Evolutionary conservation across 2,888 invertebrate species (phyloP), one percentile per base, ranked within the genome.

Genomic region (Drosophila dives): DNA sequence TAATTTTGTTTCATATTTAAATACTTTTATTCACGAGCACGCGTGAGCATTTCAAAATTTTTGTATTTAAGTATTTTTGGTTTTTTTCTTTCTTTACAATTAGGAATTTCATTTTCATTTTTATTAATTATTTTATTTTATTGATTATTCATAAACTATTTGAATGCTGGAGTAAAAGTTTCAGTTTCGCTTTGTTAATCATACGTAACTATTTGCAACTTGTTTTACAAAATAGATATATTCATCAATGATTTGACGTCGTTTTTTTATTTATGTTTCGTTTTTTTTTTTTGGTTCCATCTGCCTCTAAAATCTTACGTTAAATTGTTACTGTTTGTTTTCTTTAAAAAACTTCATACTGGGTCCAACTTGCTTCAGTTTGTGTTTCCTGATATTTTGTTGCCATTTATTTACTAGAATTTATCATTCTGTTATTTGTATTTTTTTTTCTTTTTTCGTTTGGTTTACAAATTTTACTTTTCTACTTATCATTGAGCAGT

Each of bases 301-400:
- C 79, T 77, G 74, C 70, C 69, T 72, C 80, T 86, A 83, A 86
- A 85, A 83, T 82, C 74, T 84, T 78, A 86, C 76, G 75, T 75
- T 84, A 83, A 84, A 74, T 73, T 84, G 75, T 79, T 73, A 68
- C 59, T 72, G 65, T 77, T 54, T 73, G 64, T 80, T 74, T 64
- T 68, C 63, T 48, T 59, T 72, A 73, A 77, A 79, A 89, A 78
- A 81, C 77, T 71, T 84, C 90, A 75, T 80, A 69, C 85, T 89
- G 90, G 89, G 90, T 89, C 89, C 89, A 87, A 80, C 85, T 86
- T 88, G 81, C 76, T 83, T 86, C 90, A 84, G 83, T 86, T 83
- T 78, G 61, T 75, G 32, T 63, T 89, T 83, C 87, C 87, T 87
- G 87, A 84, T 90, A 82, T 77, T 80, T 77, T 85, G 80, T 81